These are phyloP conservation scores for Montipora foliosa DNA, from an alignment of 64 coral and sea anemone species.

Conservation along the genomic window DNA sequence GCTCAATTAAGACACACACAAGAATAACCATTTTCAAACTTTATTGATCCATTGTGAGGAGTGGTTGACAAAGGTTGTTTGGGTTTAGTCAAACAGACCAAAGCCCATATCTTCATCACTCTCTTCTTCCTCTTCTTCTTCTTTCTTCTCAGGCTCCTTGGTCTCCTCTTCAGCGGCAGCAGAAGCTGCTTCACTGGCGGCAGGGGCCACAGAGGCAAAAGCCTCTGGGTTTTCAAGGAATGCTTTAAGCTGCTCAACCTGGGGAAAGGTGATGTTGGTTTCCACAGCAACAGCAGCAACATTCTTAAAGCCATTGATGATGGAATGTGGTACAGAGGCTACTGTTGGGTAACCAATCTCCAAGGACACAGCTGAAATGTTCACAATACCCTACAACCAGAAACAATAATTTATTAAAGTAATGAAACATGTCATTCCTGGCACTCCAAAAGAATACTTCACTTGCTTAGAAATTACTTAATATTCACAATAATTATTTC, in stretches of 20 bases:
- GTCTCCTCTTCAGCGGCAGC: constrained; percentile 50
- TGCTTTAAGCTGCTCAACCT: constrained; percentile 94
- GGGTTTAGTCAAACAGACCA: constrained; percentile 89
- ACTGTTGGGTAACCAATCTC: constrained; percentile 98
- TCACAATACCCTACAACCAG: constrained; percentile 88
- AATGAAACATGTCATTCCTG: too few relatives aligned
- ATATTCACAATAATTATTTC: background rate
- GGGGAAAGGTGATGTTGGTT: constrained; percentile 91
- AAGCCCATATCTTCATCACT: constrained; percentile 99
- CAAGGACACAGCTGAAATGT: constrained; percentile 87
- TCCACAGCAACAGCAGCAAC: constrained; percentile 95
- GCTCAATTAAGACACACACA: too few relatives aligned
- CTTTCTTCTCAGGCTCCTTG: constrained; percentile 69
- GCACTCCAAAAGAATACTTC: background rate
- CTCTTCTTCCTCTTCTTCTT: constrained; percentile 85
- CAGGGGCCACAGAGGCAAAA: constrained; percentile 69
- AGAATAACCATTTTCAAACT: too few relatives aligned
- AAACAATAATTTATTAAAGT: background rate
- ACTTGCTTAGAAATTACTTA: background rate
- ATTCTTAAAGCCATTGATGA: constrained; percentile 99
- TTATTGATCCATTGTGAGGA: background rate
- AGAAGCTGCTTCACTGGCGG: constrained; percentile 37
- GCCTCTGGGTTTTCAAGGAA: constrained; percentile 83
- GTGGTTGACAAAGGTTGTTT: too few relatives aligned
- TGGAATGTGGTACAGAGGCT: constrained; percentile 93